Evolutionary conservation across 2,888 invertebrate species (phyloP), one percentile per base, ranked within the genome.

Genomic region (Aplocera efformata): DNA sequence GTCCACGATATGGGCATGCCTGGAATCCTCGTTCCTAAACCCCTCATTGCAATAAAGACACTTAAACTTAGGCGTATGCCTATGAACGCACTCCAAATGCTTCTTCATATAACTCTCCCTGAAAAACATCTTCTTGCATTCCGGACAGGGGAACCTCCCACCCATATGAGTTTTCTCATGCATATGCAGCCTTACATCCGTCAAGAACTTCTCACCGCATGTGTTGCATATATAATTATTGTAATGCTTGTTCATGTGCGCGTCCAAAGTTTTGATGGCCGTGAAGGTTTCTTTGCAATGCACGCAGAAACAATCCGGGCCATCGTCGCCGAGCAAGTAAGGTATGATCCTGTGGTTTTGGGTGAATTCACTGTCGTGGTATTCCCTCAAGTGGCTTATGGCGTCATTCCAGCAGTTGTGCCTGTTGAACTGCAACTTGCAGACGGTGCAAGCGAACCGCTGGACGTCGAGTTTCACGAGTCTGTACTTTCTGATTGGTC

Each of bases 111-210:
- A 79, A 10, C 69, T 67, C 0, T 67, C 58, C 7, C 83, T 42
- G 0, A 71, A 61, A 42, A 89, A 90, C 0, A 80, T 72, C 52
- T 89, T 90, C 0, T 71, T 60, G 48, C 90, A 90, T 0, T 63
- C 52, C 0, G 70, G 63, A 42, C 90, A 90, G 0, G 72, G 71
- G 42, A 60, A 83, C 1, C 66, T 72, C 0, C 82, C 89, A 0
- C 65, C 64, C 3, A 72, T 72, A 42, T 90, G 90, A 0, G 75
- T 80, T 32, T 75, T 67, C 0, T 72, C 44, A 39, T 90, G 90
- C 6, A 69, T 72, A 11, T 71, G 73, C 0, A 79, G 29, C 0
- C 83, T 47, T 0, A 23, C 47, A 0, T 48, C 44, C 0, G 75
- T 53, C 0, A 80, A 9, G 29, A 75, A 85, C 0, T 76, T 63